These are phyloP conservation scores for Arvicanthis niloticus DNA, from an alignment of 2,113 vertebrate species.

Conservation along the genomic window DNA sequence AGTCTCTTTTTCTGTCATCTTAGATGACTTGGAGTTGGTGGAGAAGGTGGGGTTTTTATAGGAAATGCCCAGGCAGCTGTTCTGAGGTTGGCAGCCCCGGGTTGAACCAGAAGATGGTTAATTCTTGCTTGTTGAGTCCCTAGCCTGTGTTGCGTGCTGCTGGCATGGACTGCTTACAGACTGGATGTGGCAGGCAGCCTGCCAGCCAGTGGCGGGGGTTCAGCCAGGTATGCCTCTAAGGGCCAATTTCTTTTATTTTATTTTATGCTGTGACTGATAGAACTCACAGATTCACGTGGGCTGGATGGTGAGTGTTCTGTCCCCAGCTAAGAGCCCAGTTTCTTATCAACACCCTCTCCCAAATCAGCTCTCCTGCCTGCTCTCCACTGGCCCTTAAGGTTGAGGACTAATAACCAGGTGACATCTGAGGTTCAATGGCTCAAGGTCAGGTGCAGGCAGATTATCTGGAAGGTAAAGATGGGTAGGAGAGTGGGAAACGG, in stretches of 20 bases:
- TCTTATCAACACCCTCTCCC: background rate
- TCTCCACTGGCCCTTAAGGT: background rate
- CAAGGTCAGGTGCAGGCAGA: background rate
- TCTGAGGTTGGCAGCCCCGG: background rate
- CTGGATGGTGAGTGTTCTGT: background rate
- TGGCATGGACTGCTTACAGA: background rate
- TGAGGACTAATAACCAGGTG: background rate
- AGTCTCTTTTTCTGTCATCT: background rate
- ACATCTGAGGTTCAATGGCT: background rate
- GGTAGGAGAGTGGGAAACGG: background rate
- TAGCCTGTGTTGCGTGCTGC: background rate
- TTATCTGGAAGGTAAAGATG: background rate
- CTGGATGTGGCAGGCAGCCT: background rate
- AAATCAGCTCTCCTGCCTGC: background rate
- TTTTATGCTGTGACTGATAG: background rate
- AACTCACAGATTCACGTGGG: background rate
- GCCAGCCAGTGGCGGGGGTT: rapidly evolving
- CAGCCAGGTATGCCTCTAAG: background rate
- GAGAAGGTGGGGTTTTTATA: constrained; percentile 53
- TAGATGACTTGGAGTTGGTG: background rate
- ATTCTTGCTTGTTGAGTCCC: background rate
- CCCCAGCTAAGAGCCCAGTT: background rate
- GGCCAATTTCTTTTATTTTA: background rate
- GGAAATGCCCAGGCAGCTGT: constrained; percentile 48
- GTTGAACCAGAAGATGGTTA: background rate